Percentiles rank a stretch among this genome's conserved stretches.
Conservation (phyloP, 2,888 invertebrate species). For the Meandrusa payeni region DNA sequence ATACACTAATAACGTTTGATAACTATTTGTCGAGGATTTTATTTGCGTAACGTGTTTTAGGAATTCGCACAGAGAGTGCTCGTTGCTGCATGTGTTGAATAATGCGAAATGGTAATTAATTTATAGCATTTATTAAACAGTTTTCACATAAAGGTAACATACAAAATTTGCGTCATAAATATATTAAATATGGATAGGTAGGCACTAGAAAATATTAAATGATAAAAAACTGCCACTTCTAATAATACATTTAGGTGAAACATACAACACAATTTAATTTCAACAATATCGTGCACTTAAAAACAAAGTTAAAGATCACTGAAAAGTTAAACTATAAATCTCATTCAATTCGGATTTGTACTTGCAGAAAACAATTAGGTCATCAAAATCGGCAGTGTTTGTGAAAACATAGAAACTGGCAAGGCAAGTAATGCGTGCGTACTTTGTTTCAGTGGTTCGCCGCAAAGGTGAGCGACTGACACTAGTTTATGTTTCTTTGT, state of each 20-base stretch:
- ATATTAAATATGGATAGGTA: slow-evolving; percentile 68
- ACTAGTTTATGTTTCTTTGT: slow-evolving; percentile 69
- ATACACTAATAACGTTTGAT: neutral
- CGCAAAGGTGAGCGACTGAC: slow-evolving; percentile 39
- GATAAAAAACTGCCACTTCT: slow-evolving; percentile 74
- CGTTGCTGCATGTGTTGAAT: slow-evolving; percentile 54
- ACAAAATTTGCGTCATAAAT: slow-evolving; percentile 72
- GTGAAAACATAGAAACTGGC: slow-evolving; percentile 78
- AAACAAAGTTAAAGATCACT: slow-evolving; percentile 76
- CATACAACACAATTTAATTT: slow-evolving; percentile 77
- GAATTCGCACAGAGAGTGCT: slow-evolving; percentile 25
- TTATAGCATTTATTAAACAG: slow-evolving; percentile 77
- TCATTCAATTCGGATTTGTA: slow-evolving; percentile 80
- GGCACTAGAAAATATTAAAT: slow-evolving; percentile 66
- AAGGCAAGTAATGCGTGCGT: slow-evolving; percentile 77
- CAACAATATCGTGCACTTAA: slow-evolving; percentile 79
- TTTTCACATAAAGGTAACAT: slow-evolving; percentile 78
- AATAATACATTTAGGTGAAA: slow-evolving; percentile 76
- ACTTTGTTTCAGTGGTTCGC: slow-evolving; percentile 54
- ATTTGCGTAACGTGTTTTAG: slow-evolving; percentile 27
- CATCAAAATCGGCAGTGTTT: slow-evolving; percentile 70
- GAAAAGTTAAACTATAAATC: slow-evolving; percentile 77
- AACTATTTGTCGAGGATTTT: slow-evolving; percentile 20
- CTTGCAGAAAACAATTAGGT: slow-evolving; percentile 75
- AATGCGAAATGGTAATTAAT: slow-evolving; percentile 73